These are phyloP conservation scores for Phocoena phocoena DNA, from an alignment of 2,113 vertebrate species.

Conservation along the genomic window DNA sequence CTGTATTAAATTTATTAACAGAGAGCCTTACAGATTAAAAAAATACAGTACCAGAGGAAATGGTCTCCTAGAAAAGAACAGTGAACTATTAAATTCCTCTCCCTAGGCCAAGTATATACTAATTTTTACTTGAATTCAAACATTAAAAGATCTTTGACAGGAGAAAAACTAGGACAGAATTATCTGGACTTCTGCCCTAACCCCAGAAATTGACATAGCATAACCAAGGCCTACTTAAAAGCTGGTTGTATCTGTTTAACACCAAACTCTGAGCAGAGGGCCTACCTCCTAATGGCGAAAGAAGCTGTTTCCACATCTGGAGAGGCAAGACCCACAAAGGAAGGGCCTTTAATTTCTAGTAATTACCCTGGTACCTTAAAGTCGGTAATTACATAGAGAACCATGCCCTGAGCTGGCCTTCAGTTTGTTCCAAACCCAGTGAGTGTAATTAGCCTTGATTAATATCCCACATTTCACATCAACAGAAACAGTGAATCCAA, in stretches of 20 bases:
- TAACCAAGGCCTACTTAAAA: slow-evolving; percentile 25
- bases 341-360: slow-evolving; percentile 82
- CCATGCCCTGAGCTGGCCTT: slow-evolving; percentile 82
- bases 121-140: slow-evolving; percentile 41
- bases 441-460: slow-evolving; percentile 94
- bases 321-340: slow-evolving; percentile 76
- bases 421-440: slow-evolving; percentile 84
- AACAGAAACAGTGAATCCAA: slow-evolving; percentile 89
- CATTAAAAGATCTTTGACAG: neutral
- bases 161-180: neutral
- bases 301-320: slow-evolving; percentile 56
- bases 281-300: slow-evolving; percentile 16
- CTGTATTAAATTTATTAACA: neutral
- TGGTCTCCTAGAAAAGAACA: neutral
- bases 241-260: neutral
- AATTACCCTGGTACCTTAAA: slow-evolving; percentile 84
- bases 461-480: slow-evolving; percentile 91
- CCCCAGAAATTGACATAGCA: neutral
- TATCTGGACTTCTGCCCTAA: neutral
- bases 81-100: neutral
- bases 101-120: neutral
- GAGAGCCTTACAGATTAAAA: neutral
- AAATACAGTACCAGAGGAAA: neutral
- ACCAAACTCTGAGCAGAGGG: slow-evolving; percentile 40
- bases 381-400: slow-evolving; percentile 85